A percentile compares a stretch with the other conserved stretches of the same genome.
These are phyloP conservation scores for Gymnocypris eckloni DNA, from an alignment of 2,797 vertebrate species.

Conservation along the genomic window DNA sequence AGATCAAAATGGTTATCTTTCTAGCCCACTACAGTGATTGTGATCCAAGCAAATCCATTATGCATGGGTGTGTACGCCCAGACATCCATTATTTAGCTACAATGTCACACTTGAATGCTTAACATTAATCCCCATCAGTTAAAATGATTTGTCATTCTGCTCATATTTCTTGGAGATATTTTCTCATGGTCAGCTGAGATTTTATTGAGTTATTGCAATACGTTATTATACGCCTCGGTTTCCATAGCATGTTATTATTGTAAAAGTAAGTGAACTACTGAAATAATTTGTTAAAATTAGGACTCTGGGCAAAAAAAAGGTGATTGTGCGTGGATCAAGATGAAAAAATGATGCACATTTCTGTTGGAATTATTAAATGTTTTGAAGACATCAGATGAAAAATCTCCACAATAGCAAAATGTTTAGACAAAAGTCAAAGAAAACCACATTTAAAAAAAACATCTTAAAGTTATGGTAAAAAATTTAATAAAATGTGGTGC, in stretches of 20 bases:
- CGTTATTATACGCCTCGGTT: neutral
- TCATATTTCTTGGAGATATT: constrained; percentile 49
- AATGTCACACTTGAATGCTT: constrained; percentile 57
- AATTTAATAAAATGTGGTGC: too few relatives aligned
- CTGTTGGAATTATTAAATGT: neutral
- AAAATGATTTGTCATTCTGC: constrained; percentile 63
- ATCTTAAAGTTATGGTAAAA: neutral
- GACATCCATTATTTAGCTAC: constrained; percentile 66
- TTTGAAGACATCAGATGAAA: neutral
- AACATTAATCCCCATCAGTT: constrained; percentile 49
- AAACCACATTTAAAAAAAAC: neutral
- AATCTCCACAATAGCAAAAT: neutral
- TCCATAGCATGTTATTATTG: neutral
- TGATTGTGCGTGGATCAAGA: neutral
- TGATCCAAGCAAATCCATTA: constrained; percentile 46
- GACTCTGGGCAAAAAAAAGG: neutral
- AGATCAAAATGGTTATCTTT: constrained; percentile 51
- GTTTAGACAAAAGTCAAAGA: neutral
- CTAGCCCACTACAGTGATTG: constrained; percentile 12
- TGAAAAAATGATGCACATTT: neutral
- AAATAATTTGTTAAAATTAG: neutral
- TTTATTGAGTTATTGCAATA: neutral
- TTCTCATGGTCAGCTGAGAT: constrained; percentile 42
- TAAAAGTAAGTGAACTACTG: neutral
- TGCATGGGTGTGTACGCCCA: constrained; percentile 49